Percentiles rank a stretch among this genome's conserved stretches.
Conservation (phyloP, 2,797 vertebrate species). For the Sebastes cheni region DNA sequence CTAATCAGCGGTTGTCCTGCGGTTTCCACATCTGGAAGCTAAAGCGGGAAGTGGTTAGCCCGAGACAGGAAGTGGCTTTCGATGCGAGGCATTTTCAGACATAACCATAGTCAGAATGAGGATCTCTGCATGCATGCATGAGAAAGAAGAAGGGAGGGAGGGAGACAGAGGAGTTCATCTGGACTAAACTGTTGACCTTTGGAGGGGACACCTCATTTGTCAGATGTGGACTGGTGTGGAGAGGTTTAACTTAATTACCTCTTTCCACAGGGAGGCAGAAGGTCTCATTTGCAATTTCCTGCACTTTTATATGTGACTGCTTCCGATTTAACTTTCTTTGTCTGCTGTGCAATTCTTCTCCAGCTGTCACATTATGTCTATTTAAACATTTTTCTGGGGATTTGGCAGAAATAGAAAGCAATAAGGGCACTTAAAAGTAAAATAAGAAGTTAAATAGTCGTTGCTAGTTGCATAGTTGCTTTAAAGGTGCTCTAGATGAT, state of each 20-base stretch:
- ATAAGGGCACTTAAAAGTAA: neutral
- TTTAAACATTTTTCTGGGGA: neutral
- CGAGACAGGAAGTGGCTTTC: slow-evolving; percentile 39
- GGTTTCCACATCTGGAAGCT: slow-evolving; percentile 54
- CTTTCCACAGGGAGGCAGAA: slow-evolving; percentile 46
- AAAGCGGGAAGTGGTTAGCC: slow-evolving; percentile 45
- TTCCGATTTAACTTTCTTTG: neutral
- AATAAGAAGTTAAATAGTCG: neutral
- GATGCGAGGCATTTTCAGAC: neutral
- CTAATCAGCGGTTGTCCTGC: slow-evolving; percentile 51
- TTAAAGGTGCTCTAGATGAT: rapidly evolving
- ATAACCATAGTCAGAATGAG: neutral
- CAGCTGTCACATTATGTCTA: neutral
- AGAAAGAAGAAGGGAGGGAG: neutral
- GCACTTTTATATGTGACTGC: slow-evolving; percentile 30
- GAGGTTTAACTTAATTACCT: slow-evolving; percentile 63
- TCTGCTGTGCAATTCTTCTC: neutral
- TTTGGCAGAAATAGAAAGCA: neutral
- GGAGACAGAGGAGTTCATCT: slow-evolving; percentile 31
- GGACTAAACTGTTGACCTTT: slow-evolving; percentile 57
- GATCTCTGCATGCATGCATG: neutral
- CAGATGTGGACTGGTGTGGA: slow-evolving; percentile 48
- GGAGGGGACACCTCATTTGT: slow-evolving; percentile 55
- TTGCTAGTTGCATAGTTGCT: neutral
- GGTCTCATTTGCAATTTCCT: slow-evolving; percentile 65